phyloP scores from a whole-genome alignment of 2,888 invertebrate genomes.

The Sicus ferrugineus region DNA sequence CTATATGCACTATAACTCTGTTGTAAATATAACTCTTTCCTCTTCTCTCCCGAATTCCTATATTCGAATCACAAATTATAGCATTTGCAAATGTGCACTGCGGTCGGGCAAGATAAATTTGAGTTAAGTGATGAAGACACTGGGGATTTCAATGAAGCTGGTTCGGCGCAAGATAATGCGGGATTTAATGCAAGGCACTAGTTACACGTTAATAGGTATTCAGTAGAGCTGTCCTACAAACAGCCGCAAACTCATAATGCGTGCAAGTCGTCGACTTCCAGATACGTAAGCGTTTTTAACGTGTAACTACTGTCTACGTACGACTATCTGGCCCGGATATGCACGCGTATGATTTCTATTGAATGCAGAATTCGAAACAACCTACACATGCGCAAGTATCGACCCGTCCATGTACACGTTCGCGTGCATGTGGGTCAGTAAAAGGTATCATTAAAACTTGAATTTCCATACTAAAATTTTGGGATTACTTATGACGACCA shows the following conservation, averaged over 20 bases:
- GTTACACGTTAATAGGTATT: conserved; percentile 58
- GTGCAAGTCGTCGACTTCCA: neutral
- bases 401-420: too few relatives aligned
- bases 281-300: conserved; percentile 46
- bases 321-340: neutral
- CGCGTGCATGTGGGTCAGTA: neutral
- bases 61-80: conserved; percentile 12
- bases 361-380: neutral
- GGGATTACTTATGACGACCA: neutral
- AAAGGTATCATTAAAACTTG: too few relatives aligned
- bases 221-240: conserved; percentile 17
- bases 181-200: conserved; percentile 63
- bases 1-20: conserved; percentile 1
- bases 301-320: conserved; percentile 64
- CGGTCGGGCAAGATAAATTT: conserved; percentile 26
- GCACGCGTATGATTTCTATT: neutral
- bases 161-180: conserved; percentile 54
- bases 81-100: conserved; percentile 23
- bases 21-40: conserved; percentile 16
- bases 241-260: conserved; percentile 11
- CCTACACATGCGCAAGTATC: neutral
- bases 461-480: too few relatives aligned
- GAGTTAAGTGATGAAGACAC: conserved; percentile 25
- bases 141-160: conserved; percentile 25
- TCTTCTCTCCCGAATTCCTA: conserved; percentile 12